Conservation (phyloP, 1,140 invertebrate genomes). For the Lepidurus arcticus region DNA sequence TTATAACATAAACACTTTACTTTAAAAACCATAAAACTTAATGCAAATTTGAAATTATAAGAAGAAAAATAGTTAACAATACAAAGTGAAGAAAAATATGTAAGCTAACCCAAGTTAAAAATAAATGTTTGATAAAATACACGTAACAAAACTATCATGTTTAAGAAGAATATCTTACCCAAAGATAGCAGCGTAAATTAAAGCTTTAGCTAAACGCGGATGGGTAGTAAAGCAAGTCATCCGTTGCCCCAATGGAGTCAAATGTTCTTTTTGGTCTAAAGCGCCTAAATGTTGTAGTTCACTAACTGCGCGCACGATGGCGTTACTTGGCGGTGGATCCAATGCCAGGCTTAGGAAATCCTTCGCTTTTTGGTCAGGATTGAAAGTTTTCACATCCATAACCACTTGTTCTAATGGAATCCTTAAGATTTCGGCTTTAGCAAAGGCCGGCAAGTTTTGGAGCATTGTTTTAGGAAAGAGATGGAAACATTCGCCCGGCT, state of each 20-base stretch:
- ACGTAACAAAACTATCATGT: too few relatives aligned
- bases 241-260: conserved; percentile 54
- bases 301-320: conserved; percentile 49
- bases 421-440: conserved; percentile 56
- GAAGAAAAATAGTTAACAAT: too few relatives aligned
- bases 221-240: conserved; percentile 50
- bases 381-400: conserved; percentile 49
- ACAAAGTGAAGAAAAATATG: too few relatives aligned
- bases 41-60: too few relatives aligned
- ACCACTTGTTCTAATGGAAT: conserved; percentile 58
- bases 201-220: conserved; percentile 52
- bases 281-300: conserved; percentile 52
- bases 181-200: conserved; percentile 51
- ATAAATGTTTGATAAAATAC: too few relatives aligned
- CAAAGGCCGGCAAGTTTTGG: conserved; percentile 47
- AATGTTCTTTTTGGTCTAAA: conserved; percentile 50
- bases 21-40: too few relatives aligned
- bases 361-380: conserved; percentile 46
- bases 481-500: conserved; percentile 71
- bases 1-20: conserved; percentile 24
- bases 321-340: conserved; percentile 49
- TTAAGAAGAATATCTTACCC: conserved; percentile 41
- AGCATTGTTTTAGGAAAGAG: conserved; percentile 54
- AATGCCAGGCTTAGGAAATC: conserved; percentile 52
- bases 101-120: too few relatives aligned